Base-by-base conservation (phyloP, 2,113 vertebrate species). In the Nasalis larvatus region DNA sequence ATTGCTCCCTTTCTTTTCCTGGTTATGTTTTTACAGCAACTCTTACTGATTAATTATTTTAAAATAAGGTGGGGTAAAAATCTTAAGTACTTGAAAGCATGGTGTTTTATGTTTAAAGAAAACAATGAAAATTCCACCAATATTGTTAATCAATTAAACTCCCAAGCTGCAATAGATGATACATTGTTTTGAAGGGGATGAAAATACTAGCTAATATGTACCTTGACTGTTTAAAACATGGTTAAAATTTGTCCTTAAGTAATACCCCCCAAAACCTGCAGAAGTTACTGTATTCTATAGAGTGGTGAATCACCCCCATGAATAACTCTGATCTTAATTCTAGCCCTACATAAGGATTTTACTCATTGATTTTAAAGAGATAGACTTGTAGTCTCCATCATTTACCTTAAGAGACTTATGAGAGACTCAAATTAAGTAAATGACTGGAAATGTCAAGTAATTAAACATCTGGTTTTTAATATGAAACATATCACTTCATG, bases 401-500 rank as follows among this genome's bases (percentile, higher is more conserved):
- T 56, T 96, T 92, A 96, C 20, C 82, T 92, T 85, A 81, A 95
- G 84, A 95, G 80, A 92, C 76, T 66, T 66, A 77, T 1, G 12
- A 94, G 93, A 81, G n/a, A 89, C 23, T 96, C 49, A 86, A 93
- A 96, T 87, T 95, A 95, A 93, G 40, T 77, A 90, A 96, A 96
- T 87, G 71, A 91, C 60, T 96, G 56, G 35, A 95, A 96, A 97
- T 81, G 56, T 95, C 86, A 96, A 80, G 54, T 87, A 96, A 98
- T 97, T 96, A 98, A 97, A 95, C 95, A 95, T 95, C 94, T 96
- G 94, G 21, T 90, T 95, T 96, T 80, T 95, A 93, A 92, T 82
- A 81, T 82, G 81, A 94, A 95, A 58, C 74, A 71, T 96, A 93
- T 96, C 89, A 74, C 8, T 84, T 86, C 37, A 58, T 86, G 66